A percentile compares a stretch with the other conserved stretches of the same genome.
Evolutionary conservation across 1,140 invertebrate species (phyloP).

Genomic region (Danaus melanippus): DNA sequence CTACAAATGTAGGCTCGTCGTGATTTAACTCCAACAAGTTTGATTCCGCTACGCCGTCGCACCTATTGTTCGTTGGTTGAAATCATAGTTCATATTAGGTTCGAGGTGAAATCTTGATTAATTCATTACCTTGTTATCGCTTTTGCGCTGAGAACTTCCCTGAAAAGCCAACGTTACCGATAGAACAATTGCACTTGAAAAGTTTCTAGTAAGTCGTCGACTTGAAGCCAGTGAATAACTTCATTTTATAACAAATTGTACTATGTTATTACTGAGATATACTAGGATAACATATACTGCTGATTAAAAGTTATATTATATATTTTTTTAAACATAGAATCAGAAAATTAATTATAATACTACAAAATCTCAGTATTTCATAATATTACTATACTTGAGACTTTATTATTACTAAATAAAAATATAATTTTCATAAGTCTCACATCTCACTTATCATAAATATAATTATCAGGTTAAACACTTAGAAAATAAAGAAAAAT

Average conservation of each 20-base stretch:
- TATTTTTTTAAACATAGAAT: too few species aligned
- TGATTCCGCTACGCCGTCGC: conserved; percentile 51
- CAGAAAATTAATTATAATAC: too few species aligned
- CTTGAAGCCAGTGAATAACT: conserved; percentile 12
- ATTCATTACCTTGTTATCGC: conserved; percentile 62
- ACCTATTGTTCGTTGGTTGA: conserved; percentile 55
- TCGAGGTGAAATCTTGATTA: conserved; percentile 69
- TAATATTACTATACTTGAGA: too few species aligned
- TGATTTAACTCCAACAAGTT: conserved; percentile 66
- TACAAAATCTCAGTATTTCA: too few species aligned
- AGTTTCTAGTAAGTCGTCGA: conserved; percentile 15
- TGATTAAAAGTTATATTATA: too few species aligned
- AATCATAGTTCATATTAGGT: conserved; percentile 65
- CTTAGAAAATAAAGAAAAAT: too few species aligned
- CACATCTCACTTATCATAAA: too few species aligned
- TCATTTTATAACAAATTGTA: conserved; percentile 5
- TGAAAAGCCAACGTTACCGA: conserved; percentile 42
- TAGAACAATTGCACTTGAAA: conserved; percentile 18
- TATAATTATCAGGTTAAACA: too few species aligned
- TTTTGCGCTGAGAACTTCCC: conserved; percentile 38
- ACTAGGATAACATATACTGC: too few species aligned
- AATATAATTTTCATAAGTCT: too few species aligned
- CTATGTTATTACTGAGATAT: neutral
- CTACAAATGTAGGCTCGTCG: conserved; percentile 52
- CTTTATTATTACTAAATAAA: too few species aligned